Evolutionary conservation across 2,797 vertebrate species (phyloP).

Genomic region (Petrocephalus sullivani): DNA sequence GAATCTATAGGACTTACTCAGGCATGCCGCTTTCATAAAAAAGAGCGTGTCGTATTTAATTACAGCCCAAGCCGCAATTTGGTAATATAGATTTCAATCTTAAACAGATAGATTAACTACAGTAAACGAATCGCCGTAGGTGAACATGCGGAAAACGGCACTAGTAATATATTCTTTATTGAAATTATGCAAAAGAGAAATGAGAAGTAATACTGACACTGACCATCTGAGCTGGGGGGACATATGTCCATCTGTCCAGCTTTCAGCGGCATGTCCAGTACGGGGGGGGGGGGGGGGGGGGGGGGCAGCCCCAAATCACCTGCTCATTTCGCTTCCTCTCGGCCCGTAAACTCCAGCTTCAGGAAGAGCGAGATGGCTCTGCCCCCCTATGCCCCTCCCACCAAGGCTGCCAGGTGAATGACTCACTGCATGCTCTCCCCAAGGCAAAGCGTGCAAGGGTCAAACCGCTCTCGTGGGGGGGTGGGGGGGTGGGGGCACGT

Average conservation of each 20-base stretch:
- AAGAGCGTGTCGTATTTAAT: background rate
- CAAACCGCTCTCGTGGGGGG: conserved; percentile 27
- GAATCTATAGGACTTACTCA: background rate
- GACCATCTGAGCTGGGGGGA: background rate
- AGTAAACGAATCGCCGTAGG: background rate
- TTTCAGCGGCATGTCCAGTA: background rate
- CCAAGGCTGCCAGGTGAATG: conserved; percentile 17
- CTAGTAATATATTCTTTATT: background rate
- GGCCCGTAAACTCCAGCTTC: conserved; percentile 45
- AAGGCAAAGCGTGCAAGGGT: conserved; percentile 31
- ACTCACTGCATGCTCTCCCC: conserved; percentile 39
- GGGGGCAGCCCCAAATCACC: conserved; percentile 46
- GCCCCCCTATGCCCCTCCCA: conserved; percentile 21
- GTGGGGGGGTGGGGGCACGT: conserved; percentile 14
- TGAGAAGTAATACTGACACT: background rate
- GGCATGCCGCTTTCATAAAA: background rate
- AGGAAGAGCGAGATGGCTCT: conserved; percentile 47
- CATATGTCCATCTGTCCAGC: background rate
- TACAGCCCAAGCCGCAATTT: background rate
- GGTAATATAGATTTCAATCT: background rate
- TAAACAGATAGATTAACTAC: background rate
- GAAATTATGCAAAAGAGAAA: background rate
- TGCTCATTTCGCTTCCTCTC: conserved; percentile 46
- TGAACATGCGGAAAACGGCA: background rate
- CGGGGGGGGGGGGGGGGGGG: conserved; percentile 22